Base-by-base conservation (phyloP, 1,140 invertebrate genomes). In the Rhyacophila brunnea region DNA sequence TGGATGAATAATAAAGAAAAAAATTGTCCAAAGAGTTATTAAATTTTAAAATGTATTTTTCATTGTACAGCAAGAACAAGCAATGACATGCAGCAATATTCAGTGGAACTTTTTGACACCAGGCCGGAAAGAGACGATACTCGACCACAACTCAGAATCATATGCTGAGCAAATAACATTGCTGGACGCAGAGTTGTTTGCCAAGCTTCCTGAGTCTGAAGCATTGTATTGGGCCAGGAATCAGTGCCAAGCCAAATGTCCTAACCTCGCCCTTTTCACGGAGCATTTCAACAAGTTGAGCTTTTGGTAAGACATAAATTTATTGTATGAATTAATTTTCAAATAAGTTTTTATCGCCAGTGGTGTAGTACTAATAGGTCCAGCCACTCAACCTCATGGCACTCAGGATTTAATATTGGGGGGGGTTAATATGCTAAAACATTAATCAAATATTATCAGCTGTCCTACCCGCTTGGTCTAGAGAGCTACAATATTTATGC, bases 281-380 rank as follows among this genome's bases (percentile, higher is more conserved):
- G 95, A 99, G 74, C 96, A 99, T 79, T 99, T 99, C 73, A 99
- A 99, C 74, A 98, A 99, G 78, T 97, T 99, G 91, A 98, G 95
- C 17, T 99, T 95, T 68, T 99, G 96, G 97, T 81, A 68, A 72
- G 68, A 58, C 23, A 28, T 28, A 11, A n/a, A 15, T 45, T 45
- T 17, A 17, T 45, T 45, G 3, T n/a, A n/a, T n/a, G n/a, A n/a
- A n/a, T n/a, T n/a, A n/a, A n/a, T n/a, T n/a, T n/a, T n/a, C n/a
- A n/a, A n/a, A n/a, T n/a, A n/a, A n/a, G n/a, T n/a, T n/a, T n/a
- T n/a, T n/a, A n/a, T n/a, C n/a, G n/a, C n/a, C n/a, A n/a, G n/a
- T n/a, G n/a, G n/a, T n/a, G n/a, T n/a, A n/a, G n/a, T n/a, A n/a
- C n/a, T n/a, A n/a, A n/a, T n/a, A n/a, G n/a, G n/a, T n/a, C n/a